Evolutionary conservation across 2,888 invertebrate species (phyloP).

Genomic region (Danaus chrysippus): DNA sequence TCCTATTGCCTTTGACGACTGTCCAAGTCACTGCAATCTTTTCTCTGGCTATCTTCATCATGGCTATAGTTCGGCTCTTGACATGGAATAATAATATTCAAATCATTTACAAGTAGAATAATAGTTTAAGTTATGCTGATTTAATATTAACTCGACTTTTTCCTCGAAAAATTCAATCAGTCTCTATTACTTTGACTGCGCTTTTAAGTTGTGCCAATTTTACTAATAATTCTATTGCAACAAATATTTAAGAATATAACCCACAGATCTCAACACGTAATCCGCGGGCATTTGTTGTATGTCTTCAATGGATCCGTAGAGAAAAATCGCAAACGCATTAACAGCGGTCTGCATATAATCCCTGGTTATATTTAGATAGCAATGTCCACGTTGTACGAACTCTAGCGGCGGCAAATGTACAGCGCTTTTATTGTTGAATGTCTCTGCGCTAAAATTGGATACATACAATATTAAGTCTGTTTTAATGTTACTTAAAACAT

Average conservation of each 20-base stretch:
- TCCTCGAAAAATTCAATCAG: no score
- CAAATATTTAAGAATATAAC: slow-evolving; percentile 23
- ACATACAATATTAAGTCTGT: background rate
- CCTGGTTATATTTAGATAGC: slow-evolving; percentile 45
- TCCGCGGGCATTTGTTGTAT: slow-evolving; percentile 47
- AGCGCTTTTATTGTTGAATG: slow-evolving; percentile 47
- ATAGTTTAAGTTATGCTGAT: background rate
- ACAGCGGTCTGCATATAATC: slow-evolving; percentile 70
- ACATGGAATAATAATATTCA: slow-evolving; percentile 4
- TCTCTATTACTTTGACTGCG: no score
- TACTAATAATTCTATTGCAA: background rate
- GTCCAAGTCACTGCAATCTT: slow-evolving; percentile 59
- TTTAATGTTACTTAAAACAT: background rate
- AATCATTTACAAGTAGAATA: background rate
- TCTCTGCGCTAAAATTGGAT: slow-evolving; percentile 46
- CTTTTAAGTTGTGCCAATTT: background rate
- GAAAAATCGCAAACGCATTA: slow-evolving; percentile 61
- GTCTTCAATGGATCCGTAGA: slow-evolving; percentile 51
- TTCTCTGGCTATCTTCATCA: slow-evolving; percentile 63
- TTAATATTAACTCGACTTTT: no score
- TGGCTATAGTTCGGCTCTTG: slow-evolving; percentile 64
- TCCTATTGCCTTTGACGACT: slow-evolving; percentile 46
- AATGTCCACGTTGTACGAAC: slow-evolving; percentile 50
- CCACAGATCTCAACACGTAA: slow-evolving; percentile 61
- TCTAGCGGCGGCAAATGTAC: slow-evolving; percentile 54